phyloP scores from a whole-genome alignment of 2,113 vertebrate species.

The Equus przewalskii region DNA sequence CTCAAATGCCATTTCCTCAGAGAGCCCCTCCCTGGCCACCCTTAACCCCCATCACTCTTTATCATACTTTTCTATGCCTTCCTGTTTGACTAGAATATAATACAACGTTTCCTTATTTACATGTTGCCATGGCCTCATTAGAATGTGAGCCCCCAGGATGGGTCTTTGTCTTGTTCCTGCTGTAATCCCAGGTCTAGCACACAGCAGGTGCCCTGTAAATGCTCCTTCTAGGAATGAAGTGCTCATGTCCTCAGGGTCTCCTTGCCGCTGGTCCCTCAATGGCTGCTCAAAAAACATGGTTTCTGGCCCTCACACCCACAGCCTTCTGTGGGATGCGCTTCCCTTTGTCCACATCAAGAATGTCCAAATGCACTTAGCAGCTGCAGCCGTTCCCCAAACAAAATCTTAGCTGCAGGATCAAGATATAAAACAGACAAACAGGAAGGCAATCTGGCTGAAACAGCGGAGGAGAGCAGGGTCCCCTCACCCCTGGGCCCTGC shows the following conservation, averaged over 20 bases:
- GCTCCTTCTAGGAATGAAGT: not conserved
- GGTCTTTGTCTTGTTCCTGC: not conserved
- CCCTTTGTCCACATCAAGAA: not conserved
- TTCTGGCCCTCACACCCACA: not conserved
- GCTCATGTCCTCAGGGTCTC: not conserved
- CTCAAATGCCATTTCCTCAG: not conserved
- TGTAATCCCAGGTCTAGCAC: not conserved
- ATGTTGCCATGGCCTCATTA: not conserved
- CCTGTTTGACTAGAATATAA: not conserved
- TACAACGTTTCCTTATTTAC: not conserved
- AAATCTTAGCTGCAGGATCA: not conserved
- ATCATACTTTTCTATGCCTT: rapidly evolving
- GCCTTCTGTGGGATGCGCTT: not conserved
- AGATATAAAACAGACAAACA: not conserved
- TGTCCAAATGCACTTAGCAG: not conserved
- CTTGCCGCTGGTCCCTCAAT: not conserved
- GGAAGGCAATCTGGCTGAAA: not conserved
- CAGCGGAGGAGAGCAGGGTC: not conserved
- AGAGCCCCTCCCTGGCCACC: not conserved
- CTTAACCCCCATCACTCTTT: not conserved
- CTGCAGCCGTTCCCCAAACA: not conserved
- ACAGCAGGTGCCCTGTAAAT: not conserved
- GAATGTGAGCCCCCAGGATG: rapidly evolving
- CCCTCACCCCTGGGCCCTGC: not conserved
- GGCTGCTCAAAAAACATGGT: not conserved